These are phyloP conservation scores for Microhierax caerulescens DNA, from an alignment of 2,797 vertebrate genomes.

Conservation along the genomic window DNA sequence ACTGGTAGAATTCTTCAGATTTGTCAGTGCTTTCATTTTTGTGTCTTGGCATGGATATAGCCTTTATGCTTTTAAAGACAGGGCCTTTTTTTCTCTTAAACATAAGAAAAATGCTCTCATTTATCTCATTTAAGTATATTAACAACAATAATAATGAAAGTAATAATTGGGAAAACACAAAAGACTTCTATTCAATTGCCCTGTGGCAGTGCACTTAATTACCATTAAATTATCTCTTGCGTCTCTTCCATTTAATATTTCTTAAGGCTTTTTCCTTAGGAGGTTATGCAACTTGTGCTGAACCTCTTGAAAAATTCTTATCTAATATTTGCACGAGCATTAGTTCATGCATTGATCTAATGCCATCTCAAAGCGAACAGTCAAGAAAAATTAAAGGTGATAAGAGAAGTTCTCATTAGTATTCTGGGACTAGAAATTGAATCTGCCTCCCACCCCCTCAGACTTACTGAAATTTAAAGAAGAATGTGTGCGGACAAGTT, in stretches of 20 bases:
- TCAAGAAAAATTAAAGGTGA: conserved; percentile 1
- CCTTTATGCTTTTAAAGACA: neutral
- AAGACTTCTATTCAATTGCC: conserved; percentile 12
- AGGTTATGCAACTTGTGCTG: neutral
- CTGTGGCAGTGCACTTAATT: conserved; percentile 16
- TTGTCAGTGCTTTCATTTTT: neutral
- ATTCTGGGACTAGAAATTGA: neutral
- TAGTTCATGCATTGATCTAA: neutral
- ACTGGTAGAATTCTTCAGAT: neutral
- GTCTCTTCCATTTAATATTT: conserved; percentile 28
- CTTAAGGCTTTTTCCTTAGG: neutral
- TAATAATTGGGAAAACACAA: conserved; percentile 27
- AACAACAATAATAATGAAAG: conserved; percentile 4
- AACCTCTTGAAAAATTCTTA: neutral
- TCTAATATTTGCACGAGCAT: neutral
- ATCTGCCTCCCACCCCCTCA: neutral
- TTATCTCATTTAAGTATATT: neutral
- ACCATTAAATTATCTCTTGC: conserved; percentile 32
- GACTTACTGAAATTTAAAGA: neutral
- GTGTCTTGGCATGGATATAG: neutral
- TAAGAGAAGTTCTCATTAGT: conserved; percentile 3
- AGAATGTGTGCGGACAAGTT: neutral
- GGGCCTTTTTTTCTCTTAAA: neutral
- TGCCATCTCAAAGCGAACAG: conserved; percentile 3
- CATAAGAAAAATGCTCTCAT: neutral